phyloP scores from a whole-genome alignment of 1,140 invertebrate species.

The Drosophila azteca region DNA sequence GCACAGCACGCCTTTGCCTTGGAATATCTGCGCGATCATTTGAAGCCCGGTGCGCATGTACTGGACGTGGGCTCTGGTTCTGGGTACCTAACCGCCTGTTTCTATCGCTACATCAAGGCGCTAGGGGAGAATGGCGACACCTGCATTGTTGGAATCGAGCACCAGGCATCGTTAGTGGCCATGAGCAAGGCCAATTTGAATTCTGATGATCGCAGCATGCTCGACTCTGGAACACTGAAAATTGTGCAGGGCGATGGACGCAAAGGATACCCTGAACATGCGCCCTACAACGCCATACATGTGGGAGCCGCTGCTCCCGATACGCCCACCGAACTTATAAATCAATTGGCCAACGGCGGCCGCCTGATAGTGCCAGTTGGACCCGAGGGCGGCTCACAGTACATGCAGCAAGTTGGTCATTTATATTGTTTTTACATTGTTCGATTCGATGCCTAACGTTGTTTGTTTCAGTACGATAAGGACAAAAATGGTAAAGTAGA shows the following conservation, averaged over 20 bases:
- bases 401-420: slow-evolving; percentile 87
- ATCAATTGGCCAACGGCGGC: slow-evolving; percentile 91
- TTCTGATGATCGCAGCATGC: slow-evolving; percentile 88
- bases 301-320: slow-evolving; percentile 94
- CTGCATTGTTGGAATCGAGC: slow-evolving; percentile 93
- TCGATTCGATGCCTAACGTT: too few species aligned
- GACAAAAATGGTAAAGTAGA: slow-evolving; percentile 90
- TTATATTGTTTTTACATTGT: too few species aligned
- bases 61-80: slow-evolving; percentile 98
- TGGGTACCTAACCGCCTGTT: slow-evolving; percentile 97
- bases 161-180: slow-evolving; percentile 93
- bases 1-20: slow-evolving; percentile 94
- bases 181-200: slow-evolving; percentile 91
- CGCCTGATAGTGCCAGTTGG: slow-evolving; percentile 96
- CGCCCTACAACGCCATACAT: slow-evolving; percentile 88
- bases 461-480: slow-evolving; percentile 91
- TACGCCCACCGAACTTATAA: slow-evolving; percentile 89
- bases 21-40: slow-evolving; percentile 93
- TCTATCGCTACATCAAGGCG: slow-evolving; percentile 86
- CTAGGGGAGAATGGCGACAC: slow-evolving; percentile 87
- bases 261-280: slow-evolving; percentile 88
- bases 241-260: slow-evolving; percentile 93
- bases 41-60: slow-evolving; percentile 91
- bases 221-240: slow-evolving; percentile 87
- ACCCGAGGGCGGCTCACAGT: slow-evolving; percentile 91